Conservation (phyloP, 1,140 invertebrate species). For the Heliconius eleuchia region DNA sequence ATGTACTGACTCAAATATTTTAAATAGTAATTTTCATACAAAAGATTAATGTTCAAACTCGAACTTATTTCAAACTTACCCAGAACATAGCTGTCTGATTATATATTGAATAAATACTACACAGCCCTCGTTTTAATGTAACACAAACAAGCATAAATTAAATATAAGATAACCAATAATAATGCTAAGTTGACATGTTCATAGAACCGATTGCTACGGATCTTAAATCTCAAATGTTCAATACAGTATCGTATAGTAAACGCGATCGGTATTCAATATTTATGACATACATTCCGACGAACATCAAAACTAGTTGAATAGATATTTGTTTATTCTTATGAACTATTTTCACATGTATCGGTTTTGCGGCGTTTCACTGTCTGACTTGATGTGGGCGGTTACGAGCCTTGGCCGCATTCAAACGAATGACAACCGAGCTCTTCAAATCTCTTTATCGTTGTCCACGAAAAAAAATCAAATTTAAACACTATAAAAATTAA, state of each 20-base stretch:
- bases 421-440: conserved; percentile 17
- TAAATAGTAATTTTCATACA: no score
- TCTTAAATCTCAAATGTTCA: conserved; percentile 31
- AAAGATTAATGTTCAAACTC: no score
- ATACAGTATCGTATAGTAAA: conserved; percentile 32
- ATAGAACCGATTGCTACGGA: conserved; percentile 26
- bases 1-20: no score
- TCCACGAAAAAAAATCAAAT: conserved; percentile 7
- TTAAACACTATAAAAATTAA: neutral
- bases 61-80: neutral
- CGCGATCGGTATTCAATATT: conserved; percentile 48
- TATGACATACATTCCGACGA: conserved; percentile 49
- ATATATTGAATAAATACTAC: neutral
- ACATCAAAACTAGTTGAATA: conserved; percentile 53
- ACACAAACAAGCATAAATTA: conserved; percentile 1
- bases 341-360: conserved; percentile 52
- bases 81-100: neutral
- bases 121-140: neutral
- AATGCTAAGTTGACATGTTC: conserved; percentile 14
- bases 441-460: conserved; percentile 4
- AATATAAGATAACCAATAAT: conserved; percentile 5
- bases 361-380: conserved; percentile 54
- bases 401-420: conserved; percentile 23
- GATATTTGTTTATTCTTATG: conserved; percentile 57
- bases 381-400: conserved; percentile 49